Base-by-base conservation (phyloP, 2,113 vertebrate species). In the Collichthys lucidus region DNA sequence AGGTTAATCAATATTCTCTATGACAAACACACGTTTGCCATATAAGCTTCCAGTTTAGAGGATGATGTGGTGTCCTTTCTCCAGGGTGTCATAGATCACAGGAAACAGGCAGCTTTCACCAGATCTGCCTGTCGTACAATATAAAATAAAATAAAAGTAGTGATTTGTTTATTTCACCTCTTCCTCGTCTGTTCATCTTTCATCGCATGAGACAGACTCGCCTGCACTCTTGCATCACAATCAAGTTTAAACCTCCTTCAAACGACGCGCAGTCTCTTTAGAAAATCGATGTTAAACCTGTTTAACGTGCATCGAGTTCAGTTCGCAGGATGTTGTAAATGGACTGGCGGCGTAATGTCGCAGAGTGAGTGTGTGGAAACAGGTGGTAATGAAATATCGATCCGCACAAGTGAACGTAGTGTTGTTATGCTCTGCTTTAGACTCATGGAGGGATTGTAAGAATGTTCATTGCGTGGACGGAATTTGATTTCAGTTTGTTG, bases 371-470 rank as follows among this genome's bases (percentile, higher is more conserved):
- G 5, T 59, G 61, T 47, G 29, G 42, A 55, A 55, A 46, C 52
- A 26, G 12, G 29, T 22, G 74, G 52, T 17, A 31, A 52, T 35
- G 66, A 78, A 90, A 86, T 90, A 91, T 91, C 88, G 92, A 93
- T 91, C 57, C 42, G 67, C 64, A 56, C 22, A 5, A 26, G 20
- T 53, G 44, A 49, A 60, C 68, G 3, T n/a, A 29, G 3, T 22
- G 63, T 31, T 62, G 2, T 46, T 46, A n/a, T 50, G 4, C 22
- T 72, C 9, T 14, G 0, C 42, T 60, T 65, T 14, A n/a, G 35
- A 66, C 31, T 24, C 35, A 15, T 11, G 19, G 31, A 31, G 35
- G 31, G 61, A 35, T 20, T 1, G 8, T 10, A 59, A 16, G 14
- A 19, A 29, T 31, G 29, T 31, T 31, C 0, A 31, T 31, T 5